Percentiles rank a stretch among this genome's conserved stretches.
Evolutionary conservation across 2,113 vertebrate species (phyloP).

Genomic region (Diadophis punctatus): DNA sequence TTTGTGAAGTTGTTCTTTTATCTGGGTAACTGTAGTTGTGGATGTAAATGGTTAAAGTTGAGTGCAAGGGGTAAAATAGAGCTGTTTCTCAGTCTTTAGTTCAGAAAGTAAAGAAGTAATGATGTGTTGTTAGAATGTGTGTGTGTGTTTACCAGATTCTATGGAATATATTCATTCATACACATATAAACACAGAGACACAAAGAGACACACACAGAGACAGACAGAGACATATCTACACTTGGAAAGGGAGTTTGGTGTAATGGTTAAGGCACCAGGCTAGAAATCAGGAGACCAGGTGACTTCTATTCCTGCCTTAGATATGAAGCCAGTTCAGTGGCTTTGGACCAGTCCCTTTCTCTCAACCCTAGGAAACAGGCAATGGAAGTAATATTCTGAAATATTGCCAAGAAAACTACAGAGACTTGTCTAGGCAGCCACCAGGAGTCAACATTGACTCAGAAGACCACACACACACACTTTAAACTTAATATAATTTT

Average conservation of each 20-base stretch:
- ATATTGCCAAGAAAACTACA: not conserved
- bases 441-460: not conserved
- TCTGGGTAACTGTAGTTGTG: not conserved
- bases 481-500: not conserved
- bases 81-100: not conserved
- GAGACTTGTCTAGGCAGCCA: not conserved
- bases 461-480: not conserved
- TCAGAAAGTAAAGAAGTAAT: not conserved
- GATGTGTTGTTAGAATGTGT: not conserved
- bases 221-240: too few species aligned
- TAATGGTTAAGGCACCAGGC: not conserved
- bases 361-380: not conserved
- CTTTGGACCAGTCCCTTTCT: not conserved
- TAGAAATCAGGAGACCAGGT: not conserved
- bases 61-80: too few species aligned
- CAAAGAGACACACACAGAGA: too few species aligned
- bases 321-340: not conserved
- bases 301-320: not conserved
- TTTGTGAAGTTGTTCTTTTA: not conserved
- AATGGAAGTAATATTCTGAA: not conserved
- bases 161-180: too few species aligned
- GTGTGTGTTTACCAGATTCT: too few species aligned
- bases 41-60: not conserved
- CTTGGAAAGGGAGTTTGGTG: not conserved
- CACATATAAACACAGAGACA: rapidly evolving